Conservation (phyloP, 2,113 vertebrate genomes). For the Cyanoderma ruficeps region DNA sequence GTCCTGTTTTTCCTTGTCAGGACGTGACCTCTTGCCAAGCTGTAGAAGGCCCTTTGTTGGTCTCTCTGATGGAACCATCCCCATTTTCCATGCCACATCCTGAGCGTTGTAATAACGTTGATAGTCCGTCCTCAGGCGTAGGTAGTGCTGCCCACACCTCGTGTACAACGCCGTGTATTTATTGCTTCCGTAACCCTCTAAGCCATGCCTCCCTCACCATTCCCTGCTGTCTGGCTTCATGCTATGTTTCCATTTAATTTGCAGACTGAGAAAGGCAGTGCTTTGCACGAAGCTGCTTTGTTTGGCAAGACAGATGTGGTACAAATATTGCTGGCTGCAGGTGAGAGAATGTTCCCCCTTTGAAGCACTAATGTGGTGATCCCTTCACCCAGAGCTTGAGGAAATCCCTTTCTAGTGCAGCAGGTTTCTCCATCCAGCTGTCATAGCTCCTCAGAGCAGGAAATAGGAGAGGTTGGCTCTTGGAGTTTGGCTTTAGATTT, state of each 20-base stretch:
- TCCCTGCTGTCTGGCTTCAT: constrained; percentile 53
- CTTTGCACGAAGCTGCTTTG: constrained; percentile 97
- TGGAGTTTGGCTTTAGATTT: not conserved
- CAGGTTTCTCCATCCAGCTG: not conserved
- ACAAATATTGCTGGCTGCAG: constrained; percentile 92
- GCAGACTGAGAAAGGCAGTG: constrained; percentile 98
- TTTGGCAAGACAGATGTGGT: constrained; percentile 98
- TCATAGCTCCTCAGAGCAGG: not conserved
- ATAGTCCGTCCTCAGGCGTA: not conserved
- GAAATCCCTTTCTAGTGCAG: not conserved
- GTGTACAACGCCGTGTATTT: not conserved
- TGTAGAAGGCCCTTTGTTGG: not conserved
- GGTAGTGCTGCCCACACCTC: not conserved
- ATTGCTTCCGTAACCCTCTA: constrained; percentile 36
- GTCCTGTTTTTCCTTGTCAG: not conserved
- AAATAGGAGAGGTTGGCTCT: not conserved
- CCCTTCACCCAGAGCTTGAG: not conserved
- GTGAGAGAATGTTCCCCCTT: constrained; percentile 78
- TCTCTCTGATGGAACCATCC: not conserved
- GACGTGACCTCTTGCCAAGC: not conserved
- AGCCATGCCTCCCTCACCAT: constrained; percentile 18
- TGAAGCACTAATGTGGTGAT: not conserved
- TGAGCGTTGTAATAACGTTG: not conserved
- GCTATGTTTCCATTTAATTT: constrained; percentile 74
- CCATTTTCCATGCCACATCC: not conserved